Evolutionary conservation across 2,113 vertebrate genomes (phyloP).

Genomic region (Baryphthengus martii): DNA sequence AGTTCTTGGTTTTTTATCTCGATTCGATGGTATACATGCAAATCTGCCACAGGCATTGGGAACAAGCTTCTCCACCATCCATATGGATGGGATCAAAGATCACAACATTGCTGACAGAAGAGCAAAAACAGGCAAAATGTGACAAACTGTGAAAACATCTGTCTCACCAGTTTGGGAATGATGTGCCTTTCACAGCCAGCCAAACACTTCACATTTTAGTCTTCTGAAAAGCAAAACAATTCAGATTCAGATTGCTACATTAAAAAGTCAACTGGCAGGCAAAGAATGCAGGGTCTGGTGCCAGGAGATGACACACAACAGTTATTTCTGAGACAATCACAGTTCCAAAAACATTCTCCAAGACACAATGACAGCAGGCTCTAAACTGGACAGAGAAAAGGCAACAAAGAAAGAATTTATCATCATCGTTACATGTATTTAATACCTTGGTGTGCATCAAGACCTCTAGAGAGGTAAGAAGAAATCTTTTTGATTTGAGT

Average conservation of each 20-base stretch:
- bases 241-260: not conserved
- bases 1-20: not conserved
- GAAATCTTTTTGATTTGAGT: not conserved
- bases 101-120: not conserved
- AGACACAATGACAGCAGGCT: not conserved
- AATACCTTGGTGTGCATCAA: not conserved
- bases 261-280: not conserved
- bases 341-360: not conserved
- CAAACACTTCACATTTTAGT: not conserved
- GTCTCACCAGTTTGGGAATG: constrained; percentile 1
- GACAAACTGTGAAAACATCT: constrained; percentile 55
- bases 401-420: not conserved
- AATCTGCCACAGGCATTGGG: not conserved
- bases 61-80: not conserved
- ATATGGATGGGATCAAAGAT: constrained; percentile 50
- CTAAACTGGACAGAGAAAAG: not conserved
- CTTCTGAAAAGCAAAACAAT: constrained; percentile 10
- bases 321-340: not conserved
- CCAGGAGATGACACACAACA: not conserved
- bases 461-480: not conserved
- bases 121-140: not conserved
- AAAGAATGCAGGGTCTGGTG: not conserved
- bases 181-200: constrained; percentile 14
- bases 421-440: not conserved
- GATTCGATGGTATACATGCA: not conserved